Evolutionary conservation across 53 echinoderm and acorn worm species (phyloP).

Genomic region (Apostichopus leukothele): DNA sequence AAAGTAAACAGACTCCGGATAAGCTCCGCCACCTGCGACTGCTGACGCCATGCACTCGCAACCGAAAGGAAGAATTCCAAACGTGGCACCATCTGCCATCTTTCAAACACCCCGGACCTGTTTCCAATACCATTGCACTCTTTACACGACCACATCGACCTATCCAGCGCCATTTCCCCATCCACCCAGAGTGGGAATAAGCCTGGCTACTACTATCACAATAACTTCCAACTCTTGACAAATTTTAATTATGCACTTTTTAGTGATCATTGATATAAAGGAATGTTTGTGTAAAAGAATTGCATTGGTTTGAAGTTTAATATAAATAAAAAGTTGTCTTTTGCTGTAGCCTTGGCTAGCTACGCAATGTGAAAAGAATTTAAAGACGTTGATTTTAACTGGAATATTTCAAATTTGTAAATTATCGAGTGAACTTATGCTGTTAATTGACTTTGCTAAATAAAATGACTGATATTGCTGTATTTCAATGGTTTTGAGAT

Average conservation of each 20-base stretch:
- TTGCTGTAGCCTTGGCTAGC: background rate
- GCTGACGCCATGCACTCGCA: slow-evolving; percentile 89
- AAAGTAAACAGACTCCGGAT: slow-evolving; percentile 56
- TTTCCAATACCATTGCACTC: slow-evolving; percentile 91
- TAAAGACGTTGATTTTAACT: background rate
- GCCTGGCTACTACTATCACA: background rate
- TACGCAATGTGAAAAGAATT: background rate
- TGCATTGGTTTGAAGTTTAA: background rate
- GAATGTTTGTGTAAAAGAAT: background rate
- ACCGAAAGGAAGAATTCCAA: slow-evolving; percentile 76
- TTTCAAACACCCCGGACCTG: slow-evolving; percentile 77
- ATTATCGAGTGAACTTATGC: background rate
- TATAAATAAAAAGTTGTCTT: background rate
- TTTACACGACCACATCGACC: slow-evolving; percentile 92
- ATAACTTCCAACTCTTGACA: background rate
- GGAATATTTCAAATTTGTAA: slow-evolving; percentile 2
- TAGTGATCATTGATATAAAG: background rate
- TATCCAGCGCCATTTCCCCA: slow-evolving; percentile 87
- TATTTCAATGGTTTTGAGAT: background rate
- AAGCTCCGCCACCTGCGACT: slow-evolving; percentile 72
- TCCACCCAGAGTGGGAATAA: slow-evolving; percentile 99
- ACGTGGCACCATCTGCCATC: slow-evolving; percentile 97
- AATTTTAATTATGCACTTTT: background rate
- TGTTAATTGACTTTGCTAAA: background rate
- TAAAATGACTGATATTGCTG: background rate